Evolutionary conservation across 2,113 vertebrate species (phyloP).

Genomic region (Indri indri): DNA sequence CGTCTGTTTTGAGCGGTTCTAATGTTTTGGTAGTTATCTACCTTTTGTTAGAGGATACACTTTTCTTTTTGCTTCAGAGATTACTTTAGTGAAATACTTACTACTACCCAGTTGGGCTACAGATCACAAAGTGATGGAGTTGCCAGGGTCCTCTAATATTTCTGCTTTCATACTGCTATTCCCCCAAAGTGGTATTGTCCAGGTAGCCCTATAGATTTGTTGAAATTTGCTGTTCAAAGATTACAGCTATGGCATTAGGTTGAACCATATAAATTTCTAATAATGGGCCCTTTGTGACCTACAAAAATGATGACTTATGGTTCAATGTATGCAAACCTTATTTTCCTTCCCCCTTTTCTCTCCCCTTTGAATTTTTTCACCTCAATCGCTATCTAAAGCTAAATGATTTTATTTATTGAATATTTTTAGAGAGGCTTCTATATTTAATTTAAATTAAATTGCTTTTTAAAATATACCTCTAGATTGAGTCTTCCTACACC

Average conservation of each 20-base stretch:
- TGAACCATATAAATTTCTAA: not conserved
- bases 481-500: not conserved
- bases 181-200: not conserved
- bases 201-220: not conserved
- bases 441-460: not conserved
- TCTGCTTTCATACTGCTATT: not conserved
- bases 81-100: not conserved
- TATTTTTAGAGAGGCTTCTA: not conserved
- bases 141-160: not conserved
- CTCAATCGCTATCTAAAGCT: not conserved
- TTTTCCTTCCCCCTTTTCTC: not conserved
- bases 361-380: not conserved
- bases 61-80: conserved; percentile 7
- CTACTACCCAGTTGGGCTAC: not conserved
- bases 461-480: not conserved
- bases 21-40: not conserved
- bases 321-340: not conserved
- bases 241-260: not conserved
- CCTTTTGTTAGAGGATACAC: not conserved
- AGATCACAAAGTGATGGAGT: not conserved
- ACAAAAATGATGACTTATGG: not conserved
- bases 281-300: not conserved
- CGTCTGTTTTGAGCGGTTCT: not conserved
- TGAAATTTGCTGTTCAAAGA: not conserved
- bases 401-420: not conserved